Base-by-base conservation (phyloP, 2,113 vertebrate species). In the Aviceda subcristata region DNA sequence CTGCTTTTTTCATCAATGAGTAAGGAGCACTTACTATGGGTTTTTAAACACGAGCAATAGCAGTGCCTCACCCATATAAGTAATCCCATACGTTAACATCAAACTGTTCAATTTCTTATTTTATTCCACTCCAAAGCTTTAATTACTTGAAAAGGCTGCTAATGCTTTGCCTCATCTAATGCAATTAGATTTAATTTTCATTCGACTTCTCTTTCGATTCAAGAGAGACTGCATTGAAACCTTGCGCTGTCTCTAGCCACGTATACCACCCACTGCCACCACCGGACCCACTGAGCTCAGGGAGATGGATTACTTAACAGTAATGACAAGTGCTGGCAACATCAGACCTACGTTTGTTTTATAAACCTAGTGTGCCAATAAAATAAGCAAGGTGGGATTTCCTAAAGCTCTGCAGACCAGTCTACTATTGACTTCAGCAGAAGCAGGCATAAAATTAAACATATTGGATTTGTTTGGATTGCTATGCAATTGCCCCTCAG, bases 71-170 rank as follows among this genome's bases (percentile, higher is more conserved):
- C 51, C 50, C 39, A 34, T n/a, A 7, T 39, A 83, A 77, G 51
- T 41, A 81, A 91, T 77, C 63, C 36, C 30, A 4, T 12, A 74
- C 15, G 4, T 75, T 73, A 93, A 82, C 86, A 93, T 36, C 51
- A 87, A 82, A 88, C 53, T 10, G 3, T 91, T 86, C 85, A 43
- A 88, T 71, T 75, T 81, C 86, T 80, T 68, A 75, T 39, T 86
- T 78, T 80, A 66, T 43, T 94, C 71, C 63, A 50, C 36, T 64
- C 66, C 66, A 90, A 83, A 92, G 68, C 76, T 92, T 91, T 94
- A 91, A 88, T 83, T 88, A 79, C 91, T 74, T 92, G 88, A 66
- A 91, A 94, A 91, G 53, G 68, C 75, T 94, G 62, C 57, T 78
- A 93, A 88, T 41, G 43, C 87, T 92, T 81, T 48, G 36, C 59